Evolutionary conservation across 2,888 invertebrate genomes (phyloP).

Genomic region (Lumbricus terrestris): DNA sequence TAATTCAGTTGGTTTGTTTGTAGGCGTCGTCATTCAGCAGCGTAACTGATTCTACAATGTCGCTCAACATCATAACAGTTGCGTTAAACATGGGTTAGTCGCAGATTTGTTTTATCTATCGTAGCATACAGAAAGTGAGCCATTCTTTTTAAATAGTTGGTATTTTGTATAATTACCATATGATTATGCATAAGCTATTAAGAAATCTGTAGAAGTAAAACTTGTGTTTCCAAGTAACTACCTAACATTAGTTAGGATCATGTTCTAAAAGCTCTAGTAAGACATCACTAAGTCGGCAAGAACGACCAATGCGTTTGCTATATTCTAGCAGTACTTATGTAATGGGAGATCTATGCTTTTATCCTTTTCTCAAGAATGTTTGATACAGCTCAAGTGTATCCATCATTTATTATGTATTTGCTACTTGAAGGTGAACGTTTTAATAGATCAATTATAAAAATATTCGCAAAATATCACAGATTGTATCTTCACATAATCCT

Average conservation of each 20-base stretch:
- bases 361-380: too few species aligned
- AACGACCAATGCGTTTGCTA: neutral
- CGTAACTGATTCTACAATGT: constrained; percentile 98
- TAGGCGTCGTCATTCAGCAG: constrained; percentile 93
- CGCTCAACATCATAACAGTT: constrained; percentile 96
- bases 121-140: neutral
- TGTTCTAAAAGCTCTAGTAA: neutral
- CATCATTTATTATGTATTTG: too few species aligned
- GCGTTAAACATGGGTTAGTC: constrained; percentile 79
- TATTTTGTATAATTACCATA: neutral
- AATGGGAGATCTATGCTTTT: neutral
- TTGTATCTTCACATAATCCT: too few species aligned
- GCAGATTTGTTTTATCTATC: neutral
- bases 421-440: too few species aligned
- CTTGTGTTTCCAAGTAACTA: neutral
- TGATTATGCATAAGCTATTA: neutral
- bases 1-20: constrained; percentile 40
- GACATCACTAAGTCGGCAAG: neutral
- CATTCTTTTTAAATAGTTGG: neutral
- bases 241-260: neutral
- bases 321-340: neutral
- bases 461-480: too few species aligned
- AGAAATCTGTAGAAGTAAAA: neutral
- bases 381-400: too few species aligned
- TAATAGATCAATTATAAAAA: too few species aligned